Evolutionary conservation across 37 sponge, comb jelly and placozoan species (phyloP), one percentile per base, ranked within the genome.

Genomic region (Dysidea cf. avara): DNA sequence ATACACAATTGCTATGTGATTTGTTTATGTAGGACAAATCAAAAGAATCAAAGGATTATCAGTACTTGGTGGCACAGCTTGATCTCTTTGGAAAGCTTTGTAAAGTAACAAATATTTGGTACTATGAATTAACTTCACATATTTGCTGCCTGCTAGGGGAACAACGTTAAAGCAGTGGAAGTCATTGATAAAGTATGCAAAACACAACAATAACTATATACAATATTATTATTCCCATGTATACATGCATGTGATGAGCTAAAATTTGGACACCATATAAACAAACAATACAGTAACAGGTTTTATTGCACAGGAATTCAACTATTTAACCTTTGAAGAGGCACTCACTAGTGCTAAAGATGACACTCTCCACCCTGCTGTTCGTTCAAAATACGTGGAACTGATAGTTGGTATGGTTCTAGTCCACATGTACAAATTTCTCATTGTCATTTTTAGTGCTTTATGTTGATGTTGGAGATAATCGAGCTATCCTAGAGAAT

Each of bases 391-490:
- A 30, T 87, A 82, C 62, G 81, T 81, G 33, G 73, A 81, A 17
- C 78, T 87, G 3, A 77, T 87, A n/a, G 47, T 40, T 52, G 86
- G 81, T 81, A 60, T 39, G 71, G 37, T 35, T 31, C 11, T n/a
- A 9, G 60, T n/a, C 22, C 29, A 49, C 53, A 50, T 32, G n/a
- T 28, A 69, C 29, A 50, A 33, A 69, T 32, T 48, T 43, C 48
- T 43, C 68, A 66, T 35, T 43, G 14, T 43, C 48, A 37, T 48
- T 43, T 28, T 24, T 28, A 69, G 83, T 82, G 22, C 46, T 86
- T 71, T 86, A 70, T 69, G 75, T 86, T 32, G 87, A 79, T 68
- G 81, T 86, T 64, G 81, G 81, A 14, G 47, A 75, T 56, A 86
- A 86, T 76, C 50, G 81, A 39, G 47, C 79, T 56, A 68, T 86